Percentiles rank a stretch among this genome's conserved stretches.
Evolutionary conservation across 1,140 invertebrate species (phyloP).

Genomic region (Zophobas morio): DNA sequence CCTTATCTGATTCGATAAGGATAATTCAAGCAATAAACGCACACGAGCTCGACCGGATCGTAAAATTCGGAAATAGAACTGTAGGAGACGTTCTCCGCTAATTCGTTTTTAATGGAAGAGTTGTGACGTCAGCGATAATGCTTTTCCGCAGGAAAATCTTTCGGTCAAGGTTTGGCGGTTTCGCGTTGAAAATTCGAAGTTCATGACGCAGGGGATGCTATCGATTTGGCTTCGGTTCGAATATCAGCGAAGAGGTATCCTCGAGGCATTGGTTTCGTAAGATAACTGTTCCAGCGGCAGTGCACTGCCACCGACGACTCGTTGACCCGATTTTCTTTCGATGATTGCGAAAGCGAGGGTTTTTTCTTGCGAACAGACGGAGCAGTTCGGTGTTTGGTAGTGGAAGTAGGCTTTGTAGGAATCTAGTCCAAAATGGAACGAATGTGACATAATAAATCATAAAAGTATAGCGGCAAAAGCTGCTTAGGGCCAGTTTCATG

Average conservation of each 20-base stretch:
- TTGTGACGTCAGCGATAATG: background rate
- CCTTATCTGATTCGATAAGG: slow-evolving; percentile 39
- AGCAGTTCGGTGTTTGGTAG: too few species aligned
- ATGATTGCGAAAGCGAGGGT: background rate
- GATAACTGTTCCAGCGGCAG: background rate
- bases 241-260: too few species aligned
- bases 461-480: too few species aligned
- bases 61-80: background rate
- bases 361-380: too few species aligned
- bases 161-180: background rate
- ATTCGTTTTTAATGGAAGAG: background rate
- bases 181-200: background rate
- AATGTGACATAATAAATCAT: too few species aligned
- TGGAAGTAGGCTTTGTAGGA: too few species aligned
- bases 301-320: background rate
- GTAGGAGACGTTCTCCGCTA: background rate
- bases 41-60: background rate
- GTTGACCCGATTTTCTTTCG: background rate
- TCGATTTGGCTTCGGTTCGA: background rate
- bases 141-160: too few species aligned
- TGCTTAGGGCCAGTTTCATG: too few species aligned
- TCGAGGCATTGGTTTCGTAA: background rate
- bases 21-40: background rate
- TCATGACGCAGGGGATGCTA: background rate
- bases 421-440: too few species aligned